A percentile compares a stretch with the other conserved stretches of the same genome.
These are phyloP conservation scores for Vipera latastei DNA, from an alignment of 2,797 vertebrate species.

Conservation along the genomic window DNA sequence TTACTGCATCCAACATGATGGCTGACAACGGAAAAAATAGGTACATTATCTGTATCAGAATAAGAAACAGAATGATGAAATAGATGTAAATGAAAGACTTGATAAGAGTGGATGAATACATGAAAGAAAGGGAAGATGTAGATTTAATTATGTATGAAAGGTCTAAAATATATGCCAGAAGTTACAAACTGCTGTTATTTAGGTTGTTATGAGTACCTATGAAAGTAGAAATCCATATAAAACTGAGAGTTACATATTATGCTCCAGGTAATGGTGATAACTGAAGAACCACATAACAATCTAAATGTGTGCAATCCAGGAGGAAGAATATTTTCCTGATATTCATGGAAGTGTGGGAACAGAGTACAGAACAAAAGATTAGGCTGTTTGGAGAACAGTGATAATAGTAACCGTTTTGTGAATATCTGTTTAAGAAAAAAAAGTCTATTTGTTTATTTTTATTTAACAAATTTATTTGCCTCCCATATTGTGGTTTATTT, in stretches of 20 bases:
- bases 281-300: neutral
- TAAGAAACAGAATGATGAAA: neutral
- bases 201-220: neutral
- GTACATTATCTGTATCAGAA: neutral
- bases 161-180: neutral
- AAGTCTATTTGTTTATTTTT: no score
- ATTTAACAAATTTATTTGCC: neutral
- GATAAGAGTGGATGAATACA: neutral
- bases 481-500: neutral
- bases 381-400: neutral
- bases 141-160: neutral
- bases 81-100: neutral
- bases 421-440: neutral
- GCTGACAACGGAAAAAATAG: neutral
- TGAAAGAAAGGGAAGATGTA: neutral
- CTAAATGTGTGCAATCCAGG: neutral
- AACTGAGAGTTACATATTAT: neutral
- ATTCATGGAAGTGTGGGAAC: neutral
- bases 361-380: neutral
- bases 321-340: neutral
- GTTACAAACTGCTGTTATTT: neutral
- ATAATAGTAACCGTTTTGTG: neutral
- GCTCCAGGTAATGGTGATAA: neutral
- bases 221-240: neutral
- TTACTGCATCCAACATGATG: neutral